A percentile compares a stretch with the other conserved stretches of the same genome.
These are phyloP conservation scores for Sminthopsis crassicaudata DNA, from an alignment of 2,113 vertebrate genomes.

Conservation along the genomic window DNA sequence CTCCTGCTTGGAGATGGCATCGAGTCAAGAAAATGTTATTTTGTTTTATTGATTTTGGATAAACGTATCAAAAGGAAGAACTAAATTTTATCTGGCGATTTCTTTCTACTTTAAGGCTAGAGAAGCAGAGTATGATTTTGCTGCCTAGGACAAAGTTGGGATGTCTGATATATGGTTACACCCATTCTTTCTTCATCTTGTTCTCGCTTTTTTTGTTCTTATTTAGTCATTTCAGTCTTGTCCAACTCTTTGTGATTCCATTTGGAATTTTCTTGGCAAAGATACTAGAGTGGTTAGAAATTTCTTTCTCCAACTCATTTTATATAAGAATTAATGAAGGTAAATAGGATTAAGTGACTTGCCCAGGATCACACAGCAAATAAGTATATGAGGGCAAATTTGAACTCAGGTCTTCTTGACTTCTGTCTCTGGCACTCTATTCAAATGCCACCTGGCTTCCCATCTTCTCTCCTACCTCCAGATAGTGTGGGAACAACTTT, in stretches of 20 bases:
- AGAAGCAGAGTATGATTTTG: not conserved
- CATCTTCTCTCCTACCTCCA: not conserved
- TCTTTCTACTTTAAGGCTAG: not conserved
- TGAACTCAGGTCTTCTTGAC: not conserved
- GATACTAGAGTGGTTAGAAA: not conserved
- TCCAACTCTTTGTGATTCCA: not conserved
- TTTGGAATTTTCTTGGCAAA: not conserved
- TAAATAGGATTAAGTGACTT: constrained; percentile 29
- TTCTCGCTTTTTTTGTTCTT: not conserved
- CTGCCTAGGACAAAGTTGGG: not conserved
- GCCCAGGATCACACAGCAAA: constrained; percentile 6
- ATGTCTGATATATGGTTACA: not conserved
- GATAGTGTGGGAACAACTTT: not conserved
- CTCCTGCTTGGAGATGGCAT: not conserved
- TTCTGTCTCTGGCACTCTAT: not conserved
- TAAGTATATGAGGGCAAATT: not conserved
- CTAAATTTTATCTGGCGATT: not conserved
- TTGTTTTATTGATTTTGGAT: not conserved
- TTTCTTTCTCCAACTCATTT: constrained; percentile 25
- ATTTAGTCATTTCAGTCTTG: not conserved
- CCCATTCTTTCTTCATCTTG: not conserved
- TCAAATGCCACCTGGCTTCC: not conserved
- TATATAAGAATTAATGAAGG: constrained; percentile 21
- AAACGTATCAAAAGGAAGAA: not conserved
- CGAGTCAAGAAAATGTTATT: not conserved